A percentile compares a stretch with the other conserved stretches of the same genome.
Conservation (phyloP, 2,888 invertebrate species). For the Aphidius colemani region DNA sequence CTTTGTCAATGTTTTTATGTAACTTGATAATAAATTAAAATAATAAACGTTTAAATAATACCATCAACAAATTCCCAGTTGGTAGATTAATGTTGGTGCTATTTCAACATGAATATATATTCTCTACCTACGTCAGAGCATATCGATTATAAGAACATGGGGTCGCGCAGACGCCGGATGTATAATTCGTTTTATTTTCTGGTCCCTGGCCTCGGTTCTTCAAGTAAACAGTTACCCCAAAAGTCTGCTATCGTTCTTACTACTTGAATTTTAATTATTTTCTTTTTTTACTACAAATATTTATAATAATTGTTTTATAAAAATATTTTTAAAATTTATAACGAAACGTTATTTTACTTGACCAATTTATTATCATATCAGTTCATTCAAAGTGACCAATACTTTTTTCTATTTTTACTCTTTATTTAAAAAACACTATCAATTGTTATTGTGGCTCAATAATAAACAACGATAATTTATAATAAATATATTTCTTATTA, state of each 20-base stretch:
- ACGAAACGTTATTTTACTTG: too few relatives aligned
- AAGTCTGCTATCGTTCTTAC: slow-evolving; percentile 32
- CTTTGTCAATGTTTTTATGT: neutral
- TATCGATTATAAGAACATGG: slow-evolving; percentile 52
- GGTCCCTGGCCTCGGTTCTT: slow-evolving; percentile 32
- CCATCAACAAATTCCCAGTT: neutral
- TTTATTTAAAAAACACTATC: too few relatives aligned
- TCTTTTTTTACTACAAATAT: too few relatives aligned
- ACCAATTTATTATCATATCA: too few relatives aligned
- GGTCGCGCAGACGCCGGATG: slow-evolving; percentile 48
- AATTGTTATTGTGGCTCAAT: too few relatives aligned
- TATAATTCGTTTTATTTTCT: slow-evolving; percentile 34
- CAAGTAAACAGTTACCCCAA: slow-evolving; percentile 47
- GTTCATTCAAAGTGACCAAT: too few relatives aligned
- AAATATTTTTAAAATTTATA: too few relatives aligned
- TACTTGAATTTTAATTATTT: too few relatives aligned
- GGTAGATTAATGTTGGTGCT: neutral
- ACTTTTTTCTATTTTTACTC: too few relatives aligned
- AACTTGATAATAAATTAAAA: neutral
- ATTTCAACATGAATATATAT: slow-evolving; percentile 19
- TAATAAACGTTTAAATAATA: neutral
- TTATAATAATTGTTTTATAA: too few relatives aligned
- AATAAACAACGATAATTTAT: too few relatives aligned
- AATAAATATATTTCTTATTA: too few relatives aligned
- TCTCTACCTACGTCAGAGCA: slow-evolving; percentile 46